These are phyloP conservation scores for Nesogale talazaci DNA, from an alignment of 2,113 vertebrate species.

Conservation along the genomic window DNA sequence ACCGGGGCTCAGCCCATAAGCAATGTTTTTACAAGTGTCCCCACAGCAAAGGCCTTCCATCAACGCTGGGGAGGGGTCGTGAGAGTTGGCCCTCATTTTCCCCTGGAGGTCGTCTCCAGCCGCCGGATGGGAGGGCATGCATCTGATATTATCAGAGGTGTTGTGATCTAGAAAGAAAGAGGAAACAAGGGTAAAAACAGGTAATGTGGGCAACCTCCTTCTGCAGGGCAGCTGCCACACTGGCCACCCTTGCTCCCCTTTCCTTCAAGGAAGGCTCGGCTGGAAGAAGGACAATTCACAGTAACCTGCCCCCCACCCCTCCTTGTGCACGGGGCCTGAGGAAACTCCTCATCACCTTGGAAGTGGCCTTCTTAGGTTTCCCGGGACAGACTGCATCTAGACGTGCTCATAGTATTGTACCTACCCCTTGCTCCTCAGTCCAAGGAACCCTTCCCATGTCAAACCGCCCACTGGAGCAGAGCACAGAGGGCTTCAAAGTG, in stretches of 20 bases:
- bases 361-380: neutral
- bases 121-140: neutral
- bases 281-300: too few relatives aligned
- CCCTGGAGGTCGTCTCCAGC: neutral
- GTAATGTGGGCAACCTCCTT: neutral
- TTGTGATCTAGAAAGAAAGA: constrained; percentile 28
- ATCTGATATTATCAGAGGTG: neutral
- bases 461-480: neutral
- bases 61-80: neutral
- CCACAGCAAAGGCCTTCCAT: too few relatives aligned
- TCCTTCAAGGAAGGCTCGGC: neutral
- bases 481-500: neutral
- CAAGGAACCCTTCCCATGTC: neutral
- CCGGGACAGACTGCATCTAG: neutral
- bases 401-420: neutral
- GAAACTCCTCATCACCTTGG: neutral
- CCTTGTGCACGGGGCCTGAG: neutral
- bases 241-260: neutral
- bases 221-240: neutral
- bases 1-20: too few relatives aligned
- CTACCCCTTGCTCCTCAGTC: too few relatives aligned
- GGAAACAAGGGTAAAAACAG: neutral
- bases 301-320: neutral
- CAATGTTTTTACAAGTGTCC: too few relatives aligned
- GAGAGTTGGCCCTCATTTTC: neutral